Conservation (phyloP, 2,113 vertebrate genomes). For the Eretmochelys imbricata region DNA sequence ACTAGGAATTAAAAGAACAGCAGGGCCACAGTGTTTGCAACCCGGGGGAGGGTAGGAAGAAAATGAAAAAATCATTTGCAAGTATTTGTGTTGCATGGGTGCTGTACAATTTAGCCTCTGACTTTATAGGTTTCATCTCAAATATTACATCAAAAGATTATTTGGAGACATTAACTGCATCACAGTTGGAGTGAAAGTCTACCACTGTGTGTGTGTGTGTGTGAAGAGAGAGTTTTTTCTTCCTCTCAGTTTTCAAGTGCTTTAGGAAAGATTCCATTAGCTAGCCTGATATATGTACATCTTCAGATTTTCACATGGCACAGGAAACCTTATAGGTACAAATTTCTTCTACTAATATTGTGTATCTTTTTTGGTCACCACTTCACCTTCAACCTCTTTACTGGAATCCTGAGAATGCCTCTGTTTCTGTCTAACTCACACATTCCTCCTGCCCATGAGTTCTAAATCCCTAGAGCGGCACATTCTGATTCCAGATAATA, state of each 20-base stretch:
- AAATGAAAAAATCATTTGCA: not conserved
- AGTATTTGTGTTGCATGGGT: not conserved
- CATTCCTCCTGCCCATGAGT: not conserved
- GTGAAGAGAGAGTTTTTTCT: not conserved
- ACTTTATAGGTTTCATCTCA: not conserved
- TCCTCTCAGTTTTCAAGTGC: not conserved
- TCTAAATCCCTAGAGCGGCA: not conserved
- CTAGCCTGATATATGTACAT: not conserved
- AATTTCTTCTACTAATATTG: not conserved
- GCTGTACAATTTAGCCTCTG: not conserved
- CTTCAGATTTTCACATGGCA: not conserved
- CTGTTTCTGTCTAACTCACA: not conserved
- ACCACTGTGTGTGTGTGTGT: not conserved
- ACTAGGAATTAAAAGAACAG: not conserved
- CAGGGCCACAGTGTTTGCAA: not conserved
- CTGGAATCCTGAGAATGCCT: not conserved
- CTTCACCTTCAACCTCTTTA: not conserved
- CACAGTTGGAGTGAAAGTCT: not conserved
- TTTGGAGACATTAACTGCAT: not conserved
- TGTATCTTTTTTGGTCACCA: not conserved
- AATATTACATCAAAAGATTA: not conserved
- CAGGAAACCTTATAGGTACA: not conserved
- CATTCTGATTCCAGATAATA: not conserved
- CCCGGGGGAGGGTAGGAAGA: not conserved
- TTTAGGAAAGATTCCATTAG: not conserved